Evolutionary conservation across 37 sponge, comb jelly and placozoan genomes (phyloP).

Genomic region (Bolinopsis microptera): DNA sequence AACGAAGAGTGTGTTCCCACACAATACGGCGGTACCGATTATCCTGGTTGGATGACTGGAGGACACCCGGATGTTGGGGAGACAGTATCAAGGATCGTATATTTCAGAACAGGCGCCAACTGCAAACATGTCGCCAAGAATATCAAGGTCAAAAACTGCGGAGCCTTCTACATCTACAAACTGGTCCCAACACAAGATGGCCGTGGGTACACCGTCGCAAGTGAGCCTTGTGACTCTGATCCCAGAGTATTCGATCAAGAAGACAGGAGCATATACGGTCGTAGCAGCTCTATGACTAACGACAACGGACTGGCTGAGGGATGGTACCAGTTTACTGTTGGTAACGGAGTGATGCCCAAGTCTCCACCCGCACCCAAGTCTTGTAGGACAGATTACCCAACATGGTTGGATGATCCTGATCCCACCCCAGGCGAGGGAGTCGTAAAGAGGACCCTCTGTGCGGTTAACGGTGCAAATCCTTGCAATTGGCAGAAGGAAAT

Average conservation of each 20-base stretch:
- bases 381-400: not conserved
- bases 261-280: constrained; percentile 36
- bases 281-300: not conserved
- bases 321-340: constrained; percentile 53
- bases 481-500: not conserved
- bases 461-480: not conserved
- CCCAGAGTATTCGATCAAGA: not conserved
- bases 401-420: constrained; percentile 1
- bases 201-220: constrained; percentile 2
- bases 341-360: constrained; percentile 50
- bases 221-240: not conserved
- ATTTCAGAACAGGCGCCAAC: constrained; percentile 14
- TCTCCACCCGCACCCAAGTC: not conserved
- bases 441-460: not conserved
- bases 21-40: constrained; percentile 14
- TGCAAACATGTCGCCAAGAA: not conserved
- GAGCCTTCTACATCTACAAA: constrained; percentile 33
- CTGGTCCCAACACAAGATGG: constrained; percentile 9
- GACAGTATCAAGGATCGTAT: not conserved
- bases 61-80: constrained; percentile 35
- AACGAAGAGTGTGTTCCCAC: constrained; percentile 47
- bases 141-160: constrained; percentile 60
- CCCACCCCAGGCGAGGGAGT: constrained; percentile 12
- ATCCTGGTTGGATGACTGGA: constrained; percentile 55
- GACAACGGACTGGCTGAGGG: constrained; percentile 41